A percentile compares a stretch with the other conserved stretches of the same genome.
phyloP scores from a whole-genome alignment of 2,113 vertebrate genomes.

The Diglossa brunneiventris region DNA sequence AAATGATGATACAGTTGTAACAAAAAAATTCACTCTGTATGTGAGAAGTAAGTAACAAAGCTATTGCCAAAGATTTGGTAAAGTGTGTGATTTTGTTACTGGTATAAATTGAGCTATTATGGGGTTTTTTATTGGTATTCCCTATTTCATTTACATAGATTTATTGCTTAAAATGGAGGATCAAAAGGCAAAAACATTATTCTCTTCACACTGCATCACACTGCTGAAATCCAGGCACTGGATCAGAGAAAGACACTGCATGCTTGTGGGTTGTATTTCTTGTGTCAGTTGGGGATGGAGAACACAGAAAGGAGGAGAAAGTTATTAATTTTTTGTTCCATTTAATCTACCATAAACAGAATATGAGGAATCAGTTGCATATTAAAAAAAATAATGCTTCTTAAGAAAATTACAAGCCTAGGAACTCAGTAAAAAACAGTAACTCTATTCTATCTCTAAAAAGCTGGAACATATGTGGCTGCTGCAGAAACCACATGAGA shows the following conservation, averaged over 20 bases:
- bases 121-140: not conserved
- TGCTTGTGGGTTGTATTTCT: not conserved
- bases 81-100: not conserved
- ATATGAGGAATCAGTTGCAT: not conserved
- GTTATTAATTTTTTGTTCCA: not conserved
- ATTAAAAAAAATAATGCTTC: not conserved
- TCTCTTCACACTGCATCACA: not conserved
- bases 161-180: not conserved
- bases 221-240: not conserved
- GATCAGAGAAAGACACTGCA: not conserved
- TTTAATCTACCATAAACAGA: not conserved
- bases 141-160: not conserved
- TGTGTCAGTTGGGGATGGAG: not conserved
- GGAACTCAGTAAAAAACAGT: not conserved
- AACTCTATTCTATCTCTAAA: not conserved
- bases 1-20: slow-evolving; percentile 72
- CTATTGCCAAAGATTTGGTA: not conserved
- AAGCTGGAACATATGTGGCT: not conserved
- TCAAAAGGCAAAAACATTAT: not conserved
- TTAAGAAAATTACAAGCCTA: not conserved
- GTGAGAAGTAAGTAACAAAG: slow-evolving; percentile 82
- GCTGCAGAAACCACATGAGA: not conserved
- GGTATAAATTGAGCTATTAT: not conserved
- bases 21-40: slow-evolving; percentile 78
- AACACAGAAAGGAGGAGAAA: not conserved